These are phyloP conservation scores for Zosterops borbonicus DNA, from an alignment of 2,113 vertebrate species.

Conservation along the genomic window DNA sequence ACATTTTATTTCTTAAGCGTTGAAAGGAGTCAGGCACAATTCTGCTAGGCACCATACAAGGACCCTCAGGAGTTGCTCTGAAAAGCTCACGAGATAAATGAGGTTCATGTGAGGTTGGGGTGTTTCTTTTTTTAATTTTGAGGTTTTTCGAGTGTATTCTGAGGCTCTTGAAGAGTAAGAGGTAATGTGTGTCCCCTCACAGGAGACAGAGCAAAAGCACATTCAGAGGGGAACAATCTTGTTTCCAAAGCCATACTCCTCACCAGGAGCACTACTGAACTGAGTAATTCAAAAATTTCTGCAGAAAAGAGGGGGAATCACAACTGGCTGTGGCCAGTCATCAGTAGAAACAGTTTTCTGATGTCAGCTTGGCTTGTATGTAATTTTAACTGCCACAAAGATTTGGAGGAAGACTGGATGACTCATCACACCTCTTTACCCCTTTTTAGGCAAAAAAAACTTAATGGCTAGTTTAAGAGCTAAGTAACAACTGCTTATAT, in stretches of 20 bases:
- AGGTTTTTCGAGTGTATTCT: neutral
- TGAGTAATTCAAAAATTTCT: neutral
- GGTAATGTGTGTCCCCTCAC: neutral
- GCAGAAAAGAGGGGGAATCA: neutral
- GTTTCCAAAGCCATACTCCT: neutral
- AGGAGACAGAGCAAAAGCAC: neutral
- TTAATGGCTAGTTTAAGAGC: neutral
- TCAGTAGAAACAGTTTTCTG: neutral
- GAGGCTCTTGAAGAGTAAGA: neutral
- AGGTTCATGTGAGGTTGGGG: neutral
- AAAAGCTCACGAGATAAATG: neutral
- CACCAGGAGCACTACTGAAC: neutral
- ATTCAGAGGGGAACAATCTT: neutral
- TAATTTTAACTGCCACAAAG: neutral
- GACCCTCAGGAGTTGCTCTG: neutral
- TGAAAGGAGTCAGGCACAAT: neutral
- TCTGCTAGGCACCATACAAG: neutral
- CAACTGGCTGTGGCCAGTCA: neutral
- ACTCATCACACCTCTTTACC: neutral
- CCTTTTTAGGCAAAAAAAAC: neutral
- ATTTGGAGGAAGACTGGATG: neutral
- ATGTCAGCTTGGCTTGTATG: neutral
- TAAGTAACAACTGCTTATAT: slow-evolving; percentile 23
- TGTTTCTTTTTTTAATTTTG: neutral
- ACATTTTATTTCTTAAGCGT: neutral